Percentiles rank a stretch among this genome's conserved stretches.
phyloP scores from a whole-genome alignment of 2,797 vertebrate species.

The Propithecus perrieri region DNA sequence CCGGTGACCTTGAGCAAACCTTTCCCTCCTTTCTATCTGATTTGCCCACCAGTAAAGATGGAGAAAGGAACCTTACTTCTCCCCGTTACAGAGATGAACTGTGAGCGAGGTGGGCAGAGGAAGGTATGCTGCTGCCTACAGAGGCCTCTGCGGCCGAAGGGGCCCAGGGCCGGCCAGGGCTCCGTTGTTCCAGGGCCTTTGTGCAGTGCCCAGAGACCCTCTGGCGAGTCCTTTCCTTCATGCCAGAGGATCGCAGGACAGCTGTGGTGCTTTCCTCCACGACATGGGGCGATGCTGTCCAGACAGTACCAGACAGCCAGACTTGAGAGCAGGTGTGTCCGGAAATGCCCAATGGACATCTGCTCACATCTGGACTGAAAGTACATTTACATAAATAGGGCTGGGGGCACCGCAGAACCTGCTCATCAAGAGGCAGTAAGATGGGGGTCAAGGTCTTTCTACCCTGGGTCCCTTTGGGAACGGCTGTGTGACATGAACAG shows the following conservation, averaged over 20 bases:
- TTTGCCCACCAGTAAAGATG: neutral
- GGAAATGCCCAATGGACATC: neutral
- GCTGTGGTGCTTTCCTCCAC: neutral
- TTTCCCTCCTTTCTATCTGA: neutral
- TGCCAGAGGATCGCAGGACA: neutral
- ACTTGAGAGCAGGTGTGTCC: neutral
- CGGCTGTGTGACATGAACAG: neutral
- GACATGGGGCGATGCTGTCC: neutral
- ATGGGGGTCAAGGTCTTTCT: neutral
- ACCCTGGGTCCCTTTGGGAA: neutral
- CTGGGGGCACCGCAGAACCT: neutral
- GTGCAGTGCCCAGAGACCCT: neutral
- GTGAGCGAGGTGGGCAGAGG: neutral
- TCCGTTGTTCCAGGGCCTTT: neutral
- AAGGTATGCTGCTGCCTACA: neutral
- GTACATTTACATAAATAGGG: neutral
- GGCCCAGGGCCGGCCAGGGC: neutral
- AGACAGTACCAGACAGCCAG: neutral
- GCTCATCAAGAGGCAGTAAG: neutral
- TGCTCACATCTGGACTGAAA: neutral
- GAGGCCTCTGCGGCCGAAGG: neutral
- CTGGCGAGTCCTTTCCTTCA: neutral
- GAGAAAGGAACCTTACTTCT: neutral
- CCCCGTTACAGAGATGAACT: neutral
- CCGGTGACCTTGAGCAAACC: neutral